A percentile compares a stretch with the other conserved stretches of the same genome.
phyloP scores from a whole-genome alignment of 2,113 vertebrate species.

The Cavia aperea region DNA sequence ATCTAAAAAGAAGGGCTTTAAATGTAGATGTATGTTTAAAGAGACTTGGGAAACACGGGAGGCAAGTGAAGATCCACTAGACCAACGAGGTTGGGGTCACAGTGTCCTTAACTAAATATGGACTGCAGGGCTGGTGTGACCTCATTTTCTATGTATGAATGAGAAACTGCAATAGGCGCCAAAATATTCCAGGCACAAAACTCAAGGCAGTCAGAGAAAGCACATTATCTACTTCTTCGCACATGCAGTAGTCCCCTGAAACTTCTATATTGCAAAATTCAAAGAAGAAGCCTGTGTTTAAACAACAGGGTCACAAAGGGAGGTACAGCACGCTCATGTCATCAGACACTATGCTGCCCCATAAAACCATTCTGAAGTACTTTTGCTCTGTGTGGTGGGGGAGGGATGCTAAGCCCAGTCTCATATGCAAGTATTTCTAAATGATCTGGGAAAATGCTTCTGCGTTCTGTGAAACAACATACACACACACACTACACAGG shows the following conservation, averaged over 20 bases:
- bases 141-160: conserved; percentile 58
- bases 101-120: conserved; percentile 48
- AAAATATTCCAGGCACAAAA: background rate
- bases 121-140: conserved; percentile 31
- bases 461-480: background rate
- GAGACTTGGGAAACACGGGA: background rate
- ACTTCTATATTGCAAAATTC: background rate
- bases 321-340: background rate
- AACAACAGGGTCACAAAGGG: background rate
- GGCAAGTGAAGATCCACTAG: background rate
- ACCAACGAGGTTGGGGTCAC: background rate
- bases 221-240: background rate
- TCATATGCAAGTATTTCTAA: background rate
- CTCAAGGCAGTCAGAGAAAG: conserved; percentile 13
- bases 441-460: background rate
- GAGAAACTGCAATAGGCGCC: conserved; percentile 24
- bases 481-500: background rate
- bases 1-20: background rate
- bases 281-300: conserved; percentile 29
- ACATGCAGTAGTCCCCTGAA: background rate
- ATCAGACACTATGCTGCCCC: background rate
- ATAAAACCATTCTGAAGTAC: background rate
- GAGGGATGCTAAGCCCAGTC: background rate
- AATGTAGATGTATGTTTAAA: background rate
- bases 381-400: too few species aligned